Conservation (phyloP, 92 coral and sea anemone species). For the Nematostella vectensis region DNA sequence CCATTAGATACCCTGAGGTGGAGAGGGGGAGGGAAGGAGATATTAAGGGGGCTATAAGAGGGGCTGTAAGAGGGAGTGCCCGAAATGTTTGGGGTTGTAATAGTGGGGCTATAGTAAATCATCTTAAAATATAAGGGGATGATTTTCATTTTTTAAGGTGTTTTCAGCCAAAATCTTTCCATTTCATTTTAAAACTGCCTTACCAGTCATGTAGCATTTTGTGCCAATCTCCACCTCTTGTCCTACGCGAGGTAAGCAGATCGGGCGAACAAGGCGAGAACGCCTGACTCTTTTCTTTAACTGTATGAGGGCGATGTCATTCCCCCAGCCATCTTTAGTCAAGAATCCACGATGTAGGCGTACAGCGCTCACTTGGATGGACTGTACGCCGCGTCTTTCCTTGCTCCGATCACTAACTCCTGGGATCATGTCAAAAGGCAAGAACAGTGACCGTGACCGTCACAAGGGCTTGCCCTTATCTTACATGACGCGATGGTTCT, state of each 20-base stretch:
- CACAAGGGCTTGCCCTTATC: too few species aligned
- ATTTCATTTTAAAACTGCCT: too few species aligned
- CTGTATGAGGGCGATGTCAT: slow-evolving; percentile 24
- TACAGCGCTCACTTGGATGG: slow-evolving; percentile 19
- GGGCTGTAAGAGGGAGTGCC: too few species aligned
- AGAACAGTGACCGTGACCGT: too few species aligned
- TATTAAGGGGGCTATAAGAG: too few species aligned
- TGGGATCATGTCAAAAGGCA: background rate
- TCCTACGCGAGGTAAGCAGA: slow-evolving; percentile 10
- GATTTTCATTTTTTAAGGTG: too few species aligned
- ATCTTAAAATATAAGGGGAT: too few species aligned
- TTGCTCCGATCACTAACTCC: slow-evolving; percentile 45
- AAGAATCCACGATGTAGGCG: slow-evolving; percentile 28
- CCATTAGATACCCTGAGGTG: too few species aligned
- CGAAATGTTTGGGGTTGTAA: too few species aligned
- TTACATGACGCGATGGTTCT: slow-evolving; percentile 4
- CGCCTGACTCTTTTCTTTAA: slow-evolving; percentile 3
- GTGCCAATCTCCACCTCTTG: slow-evolving; percentile 7
- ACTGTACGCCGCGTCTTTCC: slow-evolving; percentile 27
- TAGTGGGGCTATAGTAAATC: too few species aligned
- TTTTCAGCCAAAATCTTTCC: too few species aligned
- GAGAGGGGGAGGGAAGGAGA: too few species aligned
- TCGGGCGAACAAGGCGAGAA: slow-evolving; percentile 6
- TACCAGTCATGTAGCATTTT: slow-evolving; percentile 28
- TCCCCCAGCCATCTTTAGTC: slow-evolving; percentile 6